phyloP scores from a whole-genome alignment of 92 coral and sea anemone species.

The Montipora capitata region DNA sequence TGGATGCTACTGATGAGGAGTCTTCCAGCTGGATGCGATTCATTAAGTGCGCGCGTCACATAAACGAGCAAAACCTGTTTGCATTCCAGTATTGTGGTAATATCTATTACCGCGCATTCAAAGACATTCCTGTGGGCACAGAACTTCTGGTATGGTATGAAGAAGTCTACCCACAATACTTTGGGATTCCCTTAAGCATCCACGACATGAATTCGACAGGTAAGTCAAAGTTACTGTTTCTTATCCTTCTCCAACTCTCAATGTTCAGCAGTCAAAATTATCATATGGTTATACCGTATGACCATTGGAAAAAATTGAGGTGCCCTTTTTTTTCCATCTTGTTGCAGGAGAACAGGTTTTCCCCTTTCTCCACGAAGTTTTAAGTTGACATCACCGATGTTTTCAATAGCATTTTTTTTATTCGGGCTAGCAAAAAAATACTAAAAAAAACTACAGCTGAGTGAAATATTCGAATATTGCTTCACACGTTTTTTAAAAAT shows the following conservation, averaged over 20 bases:
- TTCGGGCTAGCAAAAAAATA: not conserved
- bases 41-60: slow-evolving; percentile 92
- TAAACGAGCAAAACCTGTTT: slow-evolving; percentile 91
- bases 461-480: not conserved
- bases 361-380: too few relatives aligned
- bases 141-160: slow-evolving; percentile 99
- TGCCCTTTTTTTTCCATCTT: too few relatives aligned
- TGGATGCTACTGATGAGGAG: slow-evolving; percentile 93
- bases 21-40: slow-evolving; percentile 98
- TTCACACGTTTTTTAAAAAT: too few relatives aligned
- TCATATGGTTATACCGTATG: too few relatives aligned
- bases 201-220: slow-evolving; percentile 54
- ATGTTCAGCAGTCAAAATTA: too few relatives aligned
- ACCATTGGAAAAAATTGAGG: too few relatives aligned
- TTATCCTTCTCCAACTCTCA: not conserved
- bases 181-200: slow-evolving; percentile 80
- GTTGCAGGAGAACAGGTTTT: too few relatives aligned
- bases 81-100: slow-evolving; percentile 95
- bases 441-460: too few relatives aligned
- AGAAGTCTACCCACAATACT: slow-evolving; percentile 87
- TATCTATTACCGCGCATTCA: slow-evolving; percentile 90
- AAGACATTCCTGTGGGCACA: slow-evolving; percentile 90
- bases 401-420: not conserved
- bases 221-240: not conserved
- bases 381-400: not conserved